Evolutionary conservation across 2,888 invertebrate genomes (phyloP).

Genomic region (Ormyrus rosae): DNA sequence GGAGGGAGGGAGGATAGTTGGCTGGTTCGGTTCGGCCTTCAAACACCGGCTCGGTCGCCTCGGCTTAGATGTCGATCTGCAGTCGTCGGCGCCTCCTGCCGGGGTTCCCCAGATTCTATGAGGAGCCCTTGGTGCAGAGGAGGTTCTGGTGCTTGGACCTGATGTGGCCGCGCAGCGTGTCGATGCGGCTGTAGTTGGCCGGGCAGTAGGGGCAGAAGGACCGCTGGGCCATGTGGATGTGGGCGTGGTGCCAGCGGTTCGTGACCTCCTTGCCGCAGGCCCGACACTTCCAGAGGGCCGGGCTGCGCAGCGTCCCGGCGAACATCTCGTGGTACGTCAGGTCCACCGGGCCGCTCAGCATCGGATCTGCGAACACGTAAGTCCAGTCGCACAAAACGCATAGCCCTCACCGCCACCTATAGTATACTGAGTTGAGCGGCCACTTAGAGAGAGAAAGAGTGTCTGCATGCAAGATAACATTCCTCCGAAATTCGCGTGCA

Average conservation of each 20-base stretch:
- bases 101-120: constrained; percentile 70
- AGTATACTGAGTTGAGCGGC: too few relatives aligned
- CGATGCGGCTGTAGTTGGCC: constrained; percentile 91
- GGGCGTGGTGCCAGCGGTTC: constrained; percentile 92
- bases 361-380: constrained; percentile 69
- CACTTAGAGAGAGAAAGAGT: neutral
- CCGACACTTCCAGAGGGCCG: constrained; percentile 88
- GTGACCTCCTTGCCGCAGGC: constrained; percentile 91
- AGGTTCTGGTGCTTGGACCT: constrained; percentile 78
- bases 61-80: constrained; percentile 47
- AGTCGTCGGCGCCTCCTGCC: constrained; percentile 67
- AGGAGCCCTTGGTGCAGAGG: constrained; percentile 68
- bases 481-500: too few relatives aligned
- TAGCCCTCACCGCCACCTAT: neutral
- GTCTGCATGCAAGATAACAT: neutral
- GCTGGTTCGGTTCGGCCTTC: too few relatives aligned
- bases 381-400: constrained; percentile 4
- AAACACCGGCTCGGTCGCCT: neutral
- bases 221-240: constrained; percentile 88
- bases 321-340: constrained; percentile 92
- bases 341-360: constrained; percentile 71
- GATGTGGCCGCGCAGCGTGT: constrained; percentile 89
- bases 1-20: too few relatives aligned
- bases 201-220: constrained; percentile 90
- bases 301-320: constrained; percentile 83